Evolutionary conservation across 2,113 vertebrate species (phyloP).

Genomic region (Xenopus borealis): DNA sequence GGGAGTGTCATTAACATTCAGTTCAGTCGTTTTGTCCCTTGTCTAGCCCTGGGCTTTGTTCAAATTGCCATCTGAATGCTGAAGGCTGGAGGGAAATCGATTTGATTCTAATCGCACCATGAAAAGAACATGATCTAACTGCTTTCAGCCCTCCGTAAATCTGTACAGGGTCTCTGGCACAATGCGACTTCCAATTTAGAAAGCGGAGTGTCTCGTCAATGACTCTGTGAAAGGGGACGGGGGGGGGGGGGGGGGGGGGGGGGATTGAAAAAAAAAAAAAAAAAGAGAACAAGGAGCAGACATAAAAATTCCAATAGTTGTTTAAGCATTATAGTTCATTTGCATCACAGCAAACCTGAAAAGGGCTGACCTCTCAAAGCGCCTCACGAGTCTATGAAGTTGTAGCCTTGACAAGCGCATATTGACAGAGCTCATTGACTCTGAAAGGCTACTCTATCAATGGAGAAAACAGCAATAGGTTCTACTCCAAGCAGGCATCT

Average conservation of each 20-base stretch:
- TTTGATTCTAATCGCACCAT: slow-evolving; percentile 99
- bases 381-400: slow-evolving; percentile 90
- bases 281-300: slow-evolving; percentile 79
- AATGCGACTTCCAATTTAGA: slow-evolving; percentile 98
- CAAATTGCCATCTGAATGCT: slow-evolving; percentile 88
- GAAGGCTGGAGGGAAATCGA: slow-evolving; percentile 93
- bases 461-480: slow-evolving; percentile 84
- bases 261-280: slow-evolving; percentile 63
- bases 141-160: slow-evolving; percentile 97
- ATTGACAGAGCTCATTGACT: slow-evolving; percentile 98
- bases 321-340: slow-evolving; percentile 98
- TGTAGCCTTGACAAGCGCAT: slow-evolving; percentile 91
- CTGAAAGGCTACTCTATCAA: slow-evolving; percentile 97
- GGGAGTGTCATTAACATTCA: slow-evolving; percentile 99
- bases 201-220: slow-evolving; percentile 99
- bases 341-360: slow-evolving; percentile 97
- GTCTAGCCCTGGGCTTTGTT: slow-evolving; percentile 91
- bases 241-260: slow-evolving; percentile 32
- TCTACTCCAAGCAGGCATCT: slow-evolving; percentile 88
- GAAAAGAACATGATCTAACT: slow-evolving; percentile 99
- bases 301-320: slow-evolving; percentile 99
- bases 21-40: slow-evolving; percentile 85
- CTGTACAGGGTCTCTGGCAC: slow-evolving; percentile 91
- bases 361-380: slow-evolving; percentile 93
- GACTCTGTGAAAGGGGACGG: slow-evolving; percentile 87